Evolutionary conservation across 2,888 invertebrate species (phyloP).

Genomic region (Dasysyrphus albostriatus): DNA sequence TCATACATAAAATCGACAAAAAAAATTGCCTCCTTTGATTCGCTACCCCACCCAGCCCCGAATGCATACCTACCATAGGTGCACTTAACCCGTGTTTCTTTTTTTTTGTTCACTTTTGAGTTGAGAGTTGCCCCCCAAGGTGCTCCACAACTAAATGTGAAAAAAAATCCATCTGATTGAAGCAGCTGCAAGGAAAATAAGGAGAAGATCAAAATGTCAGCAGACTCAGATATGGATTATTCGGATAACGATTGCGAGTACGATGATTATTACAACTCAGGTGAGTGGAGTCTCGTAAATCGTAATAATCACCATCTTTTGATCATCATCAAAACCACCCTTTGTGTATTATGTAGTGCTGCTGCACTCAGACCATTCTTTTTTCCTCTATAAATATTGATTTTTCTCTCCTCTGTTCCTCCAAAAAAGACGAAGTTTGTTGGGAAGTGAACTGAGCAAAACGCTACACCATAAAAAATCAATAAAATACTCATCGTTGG

Average conservation of each 20-base stretch:
- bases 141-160: conserved; percentile 53
- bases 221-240: conserved; percentile 94
- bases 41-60: conserved; percentile 50
- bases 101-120: conserved; percentile 12
- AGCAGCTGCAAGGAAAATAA: conserved; percentile 19
- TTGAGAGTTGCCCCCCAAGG: conserved; percentile 28
- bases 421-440: conserved; percentile 8
- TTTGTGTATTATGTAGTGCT: conserved; percentile 41
- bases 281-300: conserved; percentile 77
- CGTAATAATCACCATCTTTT: neutral
- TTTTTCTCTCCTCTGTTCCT: conserved; percentile 28
- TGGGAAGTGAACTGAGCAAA: conserved; percentile 22
- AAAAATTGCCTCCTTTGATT: conserved; percentile 16
- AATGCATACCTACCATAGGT: conserved; percentile 49
- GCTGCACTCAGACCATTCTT: conserved; percentile 31
- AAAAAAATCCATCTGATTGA: conserved; percentile 15
- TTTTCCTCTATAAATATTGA: conserved; percentile 58
- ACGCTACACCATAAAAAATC: conserved; percentile 56
- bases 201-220: conserved; percentile 81
- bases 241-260: conserved; percentile 93
- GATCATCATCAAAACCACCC: conserved; percentile 12
- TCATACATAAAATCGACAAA: neutral
- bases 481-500: conserved; percentile 49
- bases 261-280: conserved; percentile 92
- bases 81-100: conserved; percentile 50